Evolutionary conservation across 2,797 vertebrate genomes (phyloP), one percentile per base, ranked within the genome.

Genomic region (Hydrophis major): DNA sequence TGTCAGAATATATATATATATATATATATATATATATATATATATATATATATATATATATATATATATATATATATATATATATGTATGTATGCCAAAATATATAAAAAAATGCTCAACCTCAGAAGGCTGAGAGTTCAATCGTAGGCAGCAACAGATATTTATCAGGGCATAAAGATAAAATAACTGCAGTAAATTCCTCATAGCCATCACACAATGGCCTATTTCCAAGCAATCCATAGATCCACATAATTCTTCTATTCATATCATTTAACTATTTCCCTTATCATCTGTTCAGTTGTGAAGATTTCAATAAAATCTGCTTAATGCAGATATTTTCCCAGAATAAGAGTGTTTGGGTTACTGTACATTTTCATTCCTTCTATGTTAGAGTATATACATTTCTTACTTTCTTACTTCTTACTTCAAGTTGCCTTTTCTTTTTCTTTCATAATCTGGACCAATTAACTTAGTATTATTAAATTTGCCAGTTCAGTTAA

Each of bases 1-100:
- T n/a, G n/a, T n/a, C n/a, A n/a, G n/a, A n/a, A 1, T 53, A 1
- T 53, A 0, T 53, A 1, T 53, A 1, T 53, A 0, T 53, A 1
- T 53, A 1, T 53, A 0, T 53, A 1, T 53, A 1, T 53, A 0
- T 53, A 1, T 53, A 1, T 53, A 0, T 53, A 1, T 53, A 1
- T 53, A 0, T 53, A 2, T 53, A 12, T 53, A 10, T 53, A 10
- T 53, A 0, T 53, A 10, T 53, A 10, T 53, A 12, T 53, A 53
- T 53, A 10, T 53, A 10, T 53, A 0, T 53, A 10, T 53, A 10
- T 53, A 12, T 53, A 53, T 53, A 10, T 53, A 10, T 53, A 0
- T 53, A 10, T 53, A 10, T 53, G 2, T 53, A 53, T 32, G 1
- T 32, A 32, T 32, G 25, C 25, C 60, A 61, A 27, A 27, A 61